These are phyloP conservation scores for Sylvietta virens DNA, from an alignment of 2,113 vertebrate genomes.

Conservation along the genomic window DNA sequence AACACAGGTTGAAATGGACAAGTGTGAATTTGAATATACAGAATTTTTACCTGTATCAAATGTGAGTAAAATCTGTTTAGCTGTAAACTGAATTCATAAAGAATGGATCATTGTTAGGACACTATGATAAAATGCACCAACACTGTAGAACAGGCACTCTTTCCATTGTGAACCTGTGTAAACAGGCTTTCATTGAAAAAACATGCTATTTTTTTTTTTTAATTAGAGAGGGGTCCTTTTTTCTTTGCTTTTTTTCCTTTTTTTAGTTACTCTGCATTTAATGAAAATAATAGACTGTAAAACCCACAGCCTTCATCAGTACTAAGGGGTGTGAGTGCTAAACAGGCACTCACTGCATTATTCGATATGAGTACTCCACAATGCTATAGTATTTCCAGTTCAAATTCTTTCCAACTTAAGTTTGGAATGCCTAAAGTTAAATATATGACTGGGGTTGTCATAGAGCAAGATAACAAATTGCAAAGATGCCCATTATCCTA, in stretches of 20 bases:
- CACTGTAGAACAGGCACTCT: neutral
- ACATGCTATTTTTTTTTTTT: neutral
- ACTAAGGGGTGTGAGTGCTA: neutral
- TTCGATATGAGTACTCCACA: neutral
- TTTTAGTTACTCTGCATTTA: neutral
- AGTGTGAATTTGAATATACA: neutral
- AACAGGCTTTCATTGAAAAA: neutral
- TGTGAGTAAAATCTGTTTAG: neutral
- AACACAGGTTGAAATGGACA: neutral
- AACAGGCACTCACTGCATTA: neutral
- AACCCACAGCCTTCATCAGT: neutral
- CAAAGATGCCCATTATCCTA: neutral
- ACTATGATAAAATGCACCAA: neutral
- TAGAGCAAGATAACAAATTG: neutral
- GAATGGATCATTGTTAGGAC: neutral
- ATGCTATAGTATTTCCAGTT: neutral
- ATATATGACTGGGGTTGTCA: neutral
- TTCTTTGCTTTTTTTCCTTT: accelerated
- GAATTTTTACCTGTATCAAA: neutral
- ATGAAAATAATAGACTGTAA: neutral
- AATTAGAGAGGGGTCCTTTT: neutral
- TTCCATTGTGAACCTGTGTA: neutral
- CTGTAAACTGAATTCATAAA: neutral
- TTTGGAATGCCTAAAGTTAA: neutral
- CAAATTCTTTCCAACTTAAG: neutral